Evolutionary conservation across 2,888 invertebrate species (phyloP).

Genomic region (Aleiodes testaceus): DNA sequence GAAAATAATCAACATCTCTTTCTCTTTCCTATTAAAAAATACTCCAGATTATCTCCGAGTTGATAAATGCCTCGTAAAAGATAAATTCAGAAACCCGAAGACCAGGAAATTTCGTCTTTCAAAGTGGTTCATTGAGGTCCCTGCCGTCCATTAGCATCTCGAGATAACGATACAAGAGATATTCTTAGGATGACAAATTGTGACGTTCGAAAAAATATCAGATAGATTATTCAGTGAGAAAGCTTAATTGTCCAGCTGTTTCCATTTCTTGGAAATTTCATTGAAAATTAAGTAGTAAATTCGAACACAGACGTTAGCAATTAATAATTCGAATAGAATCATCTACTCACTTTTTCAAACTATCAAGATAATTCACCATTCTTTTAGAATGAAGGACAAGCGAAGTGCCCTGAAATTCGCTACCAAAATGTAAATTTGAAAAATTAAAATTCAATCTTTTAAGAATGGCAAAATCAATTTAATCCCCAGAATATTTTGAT

Average conservation of each 20-base stretch:
- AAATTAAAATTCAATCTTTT: too few species aligned
- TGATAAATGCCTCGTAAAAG: conserved; percentile 27
- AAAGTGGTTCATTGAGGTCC: conserved; percentile 1
- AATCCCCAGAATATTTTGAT: too few species aligned
- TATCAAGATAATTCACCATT: not conserved
- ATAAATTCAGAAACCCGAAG: conserved; percentile 11
- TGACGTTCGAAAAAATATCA: too few species aligned
- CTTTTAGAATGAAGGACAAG: not conserved
- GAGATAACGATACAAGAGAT: conserved; percentile 13
- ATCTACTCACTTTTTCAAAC: not conserved
- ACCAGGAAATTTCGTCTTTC: conserved; percentile 3
- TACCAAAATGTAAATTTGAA: too few species aligned
- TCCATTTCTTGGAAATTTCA: not conserved
- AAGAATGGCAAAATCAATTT: too few species aligned
- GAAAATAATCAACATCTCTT: conserved; percentile 4
- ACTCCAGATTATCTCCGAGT: not conserved
- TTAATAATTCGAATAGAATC: not conserved
- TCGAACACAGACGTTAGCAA: not conserved
- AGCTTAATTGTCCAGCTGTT: not conserved
- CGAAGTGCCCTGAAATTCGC: not conserved
- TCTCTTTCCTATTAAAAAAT: conserved; percentile 16
- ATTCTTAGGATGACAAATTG: not conserved
- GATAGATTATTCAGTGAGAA: not conserved
- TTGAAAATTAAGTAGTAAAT: not conserved
- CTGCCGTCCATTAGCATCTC: conserved; percentile 9